Conservation (phyloP, 2,797 vertebrate genomes). For the Avahi laniger region DNA sequence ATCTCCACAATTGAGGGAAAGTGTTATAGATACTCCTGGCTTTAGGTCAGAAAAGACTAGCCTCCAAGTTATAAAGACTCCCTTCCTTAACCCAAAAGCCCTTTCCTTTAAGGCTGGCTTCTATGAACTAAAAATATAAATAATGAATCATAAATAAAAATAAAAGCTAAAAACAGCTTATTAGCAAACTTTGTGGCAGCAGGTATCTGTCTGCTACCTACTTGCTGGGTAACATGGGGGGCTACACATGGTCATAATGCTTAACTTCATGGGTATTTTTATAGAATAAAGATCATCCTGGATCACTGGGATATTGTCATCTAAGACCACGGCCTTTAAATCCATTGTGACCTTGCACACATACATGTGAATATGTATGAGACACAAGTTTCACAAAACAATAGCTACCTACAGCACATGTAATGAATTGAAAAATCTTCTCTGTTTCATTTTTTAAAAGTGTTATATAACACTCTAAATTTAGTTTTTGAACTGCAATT, state of each 20-base stretch:
- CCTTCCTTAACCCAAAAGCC: background rate
- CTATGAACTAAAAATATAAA: background rate
- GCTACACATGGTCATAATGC: background rate
- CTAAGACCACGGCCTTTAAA: background rate
- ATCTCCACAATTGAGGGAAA: background rate
- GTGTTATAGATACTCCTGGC: no score
- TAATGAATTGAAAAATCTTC: background rate
- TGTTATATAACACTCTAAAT: background rate
- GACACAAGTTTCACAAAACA: background rate
- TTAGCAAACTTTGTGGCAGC: background rate
- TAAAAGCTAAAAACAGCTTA: background rate
- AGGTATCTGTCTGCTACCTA: background rate
- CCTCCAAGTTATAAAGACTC: rapidly evolving
- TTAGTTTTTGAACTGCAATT: background rate
- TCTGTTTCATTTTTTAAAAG: background rate
- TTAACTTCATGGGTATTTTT: background rate
- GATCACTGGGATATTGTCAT: background rate
- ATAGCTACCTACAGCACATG: background rate
- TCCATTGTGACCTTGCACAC: background rate
- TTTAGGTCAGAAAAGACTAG: background rate
- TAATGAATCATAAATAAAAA: background rate
- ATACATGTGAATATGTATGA: background rate
- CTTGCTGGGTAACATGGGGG: background rate
- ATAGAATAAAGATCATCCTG: background rate
- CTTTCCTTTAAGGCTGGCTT: background rate